Percentiles rank a stretch among this genome's conserved stretches.
Evolutionary conservation across 1,140 invertebrate genomes (phyloP).

Genomic region (Drosophila azteca): DNA sequence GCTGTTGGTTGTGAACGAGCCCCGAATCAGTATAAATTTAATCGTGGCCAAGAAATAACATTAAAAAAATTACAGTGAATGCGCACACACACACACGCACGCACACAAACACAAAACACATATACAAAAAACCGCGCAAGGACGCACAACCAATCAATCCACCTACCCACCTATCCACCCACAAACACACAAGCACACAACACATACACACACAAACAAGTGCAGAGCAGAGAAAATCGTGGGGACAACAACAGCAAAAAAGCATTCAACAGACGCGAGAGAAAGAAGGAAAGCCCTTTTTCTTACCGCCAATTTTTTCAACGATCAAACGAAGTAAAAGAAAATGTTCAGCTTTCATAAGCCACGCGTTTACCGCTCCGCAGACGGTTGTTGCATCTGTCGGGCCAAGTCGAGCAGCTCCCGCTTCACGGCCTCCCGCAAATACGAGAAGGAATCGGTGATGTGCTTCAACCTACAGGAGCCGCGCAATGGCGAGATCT

Average conservation of each 20-base stretch:
- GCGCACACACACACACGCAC: conserved; percentile 10
- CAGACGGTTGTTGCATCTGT: conserved; percentile 94
- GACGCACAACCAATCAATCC: conserved; percentile 1
- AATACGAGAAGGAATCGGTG: conserved; percentile 94
- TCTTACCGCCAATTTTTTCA: not conserved
- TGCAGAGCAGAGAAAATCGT: not conserved
- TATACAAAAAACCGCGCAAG: conserved; percentile 6
- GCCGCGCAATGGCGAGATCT: conserved; percentile 92
- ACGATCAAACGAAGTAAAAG: conserved; percentile 3
- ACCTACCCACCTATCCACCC: not conserved
- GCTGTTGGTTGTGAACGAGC: conserved; percentile 26
- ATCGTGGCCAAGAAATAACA: conserved; percentile 45
- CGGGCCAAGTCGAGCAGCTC: conserved; percentile 95
- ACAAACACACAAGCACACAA: too few relatives aligned
- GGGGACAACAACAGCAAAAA: not conserved
- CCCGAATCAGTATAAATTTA: conserved; percentile 9
- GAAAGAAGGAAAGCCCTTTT: not conserved
- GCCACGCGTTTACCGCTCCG: conserved; percentile 93
- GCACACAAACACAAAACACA: conserved; percentile 3
- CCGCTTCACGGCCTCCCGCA: conserved; percentile 93
- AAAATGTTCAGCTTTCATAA: conserved; percentile 95
- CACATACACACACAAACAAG: not conserved
- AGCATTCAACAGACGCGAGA: not conserved
- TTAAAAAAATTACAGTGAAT: conserved; percentile 17
- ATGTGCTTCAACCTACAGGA: conserved; percentile 92